Evolutionary conservation across 2,113 vertebrate genomes (phyloP), one percentile per base, ranked within the genome.

Genomic region (Setophaga coronata): DNA sequence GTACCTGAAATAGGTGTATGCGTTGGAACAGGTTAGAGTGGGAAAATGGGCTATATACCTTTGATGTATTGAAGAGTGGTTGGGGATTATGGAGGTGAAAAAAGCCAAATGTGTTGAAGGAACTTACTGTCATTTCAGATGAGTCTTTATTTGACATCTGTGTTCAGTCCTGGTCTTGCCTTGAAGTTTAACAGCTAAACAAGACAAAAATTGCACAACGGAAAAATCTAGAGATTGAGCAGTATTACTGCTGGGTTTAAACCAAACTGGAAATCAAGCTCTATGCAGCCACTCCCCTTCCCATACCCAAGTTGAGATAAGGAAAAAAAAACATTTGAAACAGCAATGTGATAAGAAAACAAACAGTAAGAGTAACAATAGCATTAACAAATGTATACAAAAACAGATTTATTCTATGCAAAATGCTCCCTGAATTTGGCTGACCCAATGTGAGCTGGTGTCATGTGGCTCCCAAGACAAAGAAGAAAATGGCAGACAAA

Each of bases 21-120:
- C 42, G 18, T 38, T 82, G 31, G n/a, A 82, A 62, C 11, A 53
- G 10, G 6, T 5, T 7, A 29, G 38, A 42, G 7, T 42, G 38
- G 45, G 33, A 64, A 88, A 67, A 76, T 12, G 4, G 47, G 4
- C 12, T 80, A 2, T 4, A 14, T 54, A 5, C 10, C 19, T 57
- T 48, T 7, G 42, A 8, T 31, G 12, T 53, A 57, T 13, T 88
- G n/a, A 48, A 56, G 51, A 56, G 10, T 12, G 16, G 33, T 18
- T 34, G 11, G 58, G 34, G 15, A 38, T 36, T 31, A 26, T 15
- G 19, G 21, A 62, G 10, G 20, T 18, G 25, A 66, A 80, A 58
- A 43, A 10, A 83, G 28, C 1, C 4, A 53, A 71, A 57, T 0
- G 0, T 14, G 29, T 14, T 1, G 0, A 50, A 67, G 51, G 42